These are phyloP conservation scores for Bedellia somnulentella DNA, from an alignment of 2,888 invertebrate species.

Conservation along the genomic window DNA sequence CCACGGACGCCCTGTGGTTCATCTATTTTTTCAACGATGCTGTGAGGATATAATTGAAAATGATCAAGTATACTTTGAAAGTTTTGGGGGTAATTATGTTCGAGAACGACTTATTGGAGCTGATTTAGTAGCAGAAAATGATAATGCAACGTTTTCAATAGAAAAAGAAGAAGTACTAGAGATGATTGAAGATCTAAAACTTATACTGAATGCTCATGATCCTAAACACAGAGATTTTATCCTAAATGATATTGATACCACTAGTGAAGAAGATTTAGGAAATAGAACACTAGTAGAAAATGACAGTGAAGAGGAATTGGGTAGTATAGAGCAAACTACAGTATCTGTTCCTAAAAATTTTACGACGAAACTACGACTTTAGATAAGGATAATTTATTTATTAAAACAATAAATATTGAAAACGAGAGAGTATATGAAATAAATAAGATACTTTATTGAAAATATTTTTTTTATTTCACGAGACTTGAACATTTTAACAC, in stretches of 20 bases:
- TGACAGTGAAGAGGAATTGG: not conserved
- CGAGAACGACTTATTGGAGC: constrained; percentile 30
- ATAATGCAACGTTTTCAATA: constrained; percentile 15
- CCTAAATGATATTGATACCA: no score
- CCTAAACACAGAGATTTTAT: constrained; percentile 11
- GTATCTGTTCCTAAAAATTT: no score
- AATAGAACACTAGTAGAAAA: no score
- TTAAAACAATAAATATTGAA: no score
- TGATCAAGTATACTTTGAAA: constrained; percentile 36
- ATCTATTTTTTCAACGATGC: constrained; percentile 34
- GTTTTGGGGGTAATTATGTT: constrained; percentile 32
- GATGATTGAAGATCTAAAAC: constrained; percentile 14
- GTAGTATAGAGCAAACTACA: constrained; percentile 4
- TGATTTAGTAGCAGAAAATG: constrained; percentile 16
- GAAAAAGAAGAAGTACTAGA: constrained; percentile 16
- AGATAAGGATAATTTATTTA: no score
- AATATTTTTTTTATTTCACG: no score
- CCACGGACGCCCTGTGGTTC: constrained; percentile 30
- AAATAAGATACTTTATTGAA: no score
- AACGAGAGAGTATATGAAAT: no score
- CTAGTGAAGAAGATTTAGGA: no score
- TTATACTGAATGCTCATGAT: constrained; percentile 17
- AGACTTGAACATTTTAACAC: no score
- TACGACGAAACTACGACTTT: no score
- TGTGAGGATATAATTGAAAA: constrained; percentile 40